Percentiles rank a stretch among this genome's conserved stretches.
Conservation (phyloP, 2,888 invertebrate genomes). For the Mallateleia sp. region DNA sequence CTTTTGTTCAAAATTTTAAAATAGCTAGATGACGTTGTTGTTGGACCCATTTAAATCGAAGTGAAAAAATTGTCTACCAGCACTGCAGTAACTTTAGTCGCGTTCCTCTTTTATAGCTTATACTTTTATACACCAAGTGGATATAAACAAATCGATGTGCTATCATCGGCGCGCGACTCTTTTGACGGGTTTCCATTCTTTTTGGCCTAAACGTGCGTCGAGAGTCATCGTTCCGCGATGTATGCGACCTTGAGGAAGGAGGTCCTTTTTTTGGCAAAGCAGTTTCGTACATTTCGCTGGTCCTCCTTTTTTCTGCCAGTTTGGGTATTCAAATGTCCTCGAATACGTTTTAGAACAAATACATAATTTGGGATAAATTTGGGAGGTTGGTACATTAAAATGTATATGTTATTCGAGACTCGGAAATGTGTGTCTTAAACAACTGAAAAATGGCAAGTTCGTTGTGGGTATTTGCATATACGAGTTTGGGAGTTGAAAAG, state of each 20-base stretch:
- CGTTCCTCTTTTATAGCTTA: conserved; percentile 50
- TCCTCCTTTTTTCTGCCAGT: conserved; percentile 4
- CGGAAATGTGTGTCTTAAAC: background rate
- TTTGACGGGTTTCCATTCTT: conserved; percentile 50
- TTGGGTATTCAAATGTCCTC: conserved; percentile 5
- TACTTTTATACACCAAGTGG: conserved; percentile 29
- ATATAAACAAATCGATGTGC: conserved; percentile 43
- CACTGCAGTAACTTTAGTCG: conserved; percentile 23
- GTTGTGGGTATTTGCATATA: conserved; percentile 35
- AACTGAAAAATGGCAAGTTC: conserved; percentile 20
- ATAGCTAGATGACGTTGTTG: too few species aligned
- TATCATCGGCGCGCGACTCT: conserved; percentile 16
- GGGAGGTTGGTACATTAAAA: conserved; percentile 26
- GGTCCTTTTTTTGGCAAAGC: conserved; percentile 36
- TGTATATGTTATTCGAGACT: conserved; percentile 29
- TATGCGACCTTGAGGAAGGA: conserved; percentile 65
- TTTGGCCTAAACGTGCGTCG: conserved; percentile 51
- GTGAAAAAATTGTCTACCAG: too few species aligned
- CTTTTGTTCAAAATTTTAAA: too few species aligned
- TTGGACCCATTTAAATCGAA: too few species aligned
- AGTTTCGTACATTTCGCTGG: conserved; percentile 3
- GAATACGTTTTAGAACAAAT: conserved; percentile 45
- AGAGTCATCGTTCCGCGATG: conserved; percentile 66
- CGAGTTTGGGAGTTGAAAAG: conserved; percentile 21
- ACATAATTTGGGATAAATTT: conserved; percentile 31